Evolutionary conservation across 2,888 invertebrate species (phyloP).

Genomic region (Trissolcus brochymenae): DNA sequence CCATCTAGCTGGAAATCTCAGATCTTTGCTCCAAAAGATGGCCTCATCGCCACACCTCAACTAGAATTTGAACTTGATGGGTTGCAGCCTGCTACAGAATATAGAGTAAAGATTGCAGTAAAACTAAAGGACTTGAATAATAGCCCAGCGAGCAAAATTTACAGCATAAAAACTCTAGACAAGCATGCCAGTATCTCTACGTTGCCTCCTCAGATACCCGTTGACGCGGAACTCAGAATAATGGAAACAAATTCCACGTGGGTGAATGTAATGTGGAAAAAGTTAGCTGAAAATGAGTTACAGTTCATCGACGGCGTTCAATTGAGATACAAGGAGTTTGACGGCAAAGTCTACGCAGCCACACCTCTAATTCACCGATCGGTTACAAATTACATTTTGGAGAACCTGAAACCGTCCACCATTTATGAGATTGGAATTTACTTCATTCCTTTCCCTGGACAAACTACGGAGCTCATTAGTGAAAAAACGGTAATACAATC

Average conservation of each 20-base stretch:
- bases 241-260: constrained; percentile 87
- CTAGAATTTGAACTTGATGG: constrained; percentile 89
- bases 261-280: constrained; percentile 88
- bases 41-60: constrained; percentile 89
- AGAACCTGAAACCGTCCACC: constrained; percentile 86
- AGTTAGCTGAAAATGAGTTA: constrained; percentile 87
- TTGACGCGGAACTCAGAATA: constrained; percentile 86
- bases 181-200: constrained; percentile 77
- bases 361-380: constrained; percentile 90
- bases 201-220: constrained; percentile 80
- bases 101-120: constrained; percentile 89
- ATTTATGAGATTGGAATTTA: constrained; percentile 90
- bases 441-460: constrained; percentile 88
- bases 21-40: constrained; percentile 91
- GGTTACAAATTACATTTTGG: constrained; percentile 86
- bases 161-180: constrained; percentile 84
- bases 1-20: constrained; percentile 88
- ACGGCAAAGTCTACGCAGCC: constrained; percentile 89
- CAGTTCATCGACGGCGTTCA: constrained; percentile 93
- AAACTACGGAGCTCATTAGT: constrained; percentile 85
- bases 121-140: constrained; percentile 86
- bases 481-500: constrained; percentile 80
- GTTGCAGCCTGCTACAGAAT: constrained; percentile 86
- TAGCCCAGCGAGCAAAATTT: constrained; percentile 86
- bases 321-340: constrained; percentile 88